phyloP scores from a whole-genome alignment of 2,888 invertebrate species.

The Pristionchus japonicus region DNA sequence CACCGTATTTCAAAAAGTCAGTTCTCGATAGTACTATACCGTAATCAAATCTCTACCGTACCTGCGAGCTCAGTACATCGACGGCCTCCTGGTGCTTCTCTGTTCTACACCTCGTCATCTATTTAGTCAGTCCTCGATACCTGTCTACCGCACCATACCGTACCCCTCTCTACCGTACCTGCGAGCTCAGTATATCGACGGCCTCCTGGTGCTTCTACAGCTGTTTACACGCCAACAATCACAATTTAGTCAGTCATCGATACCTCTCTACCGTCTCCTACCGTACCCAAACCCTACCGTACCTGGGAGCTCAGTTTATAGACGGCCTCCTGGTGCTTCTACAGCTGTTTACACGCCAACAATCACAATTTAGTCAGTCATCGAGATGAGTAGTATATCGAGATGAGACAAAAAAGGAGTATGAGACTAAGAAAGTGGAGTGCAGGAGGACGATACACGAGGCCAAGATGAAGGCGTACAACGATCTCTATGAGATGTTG shows the following conservation, averaged over 20 bases:
- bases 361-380: no score
- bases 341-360: slow-evolving; percentile 86
- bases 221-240: slow-evolving; percentile 86
- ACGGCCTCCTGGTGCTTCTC: slow-evolving; percentile 88
- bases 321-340: slow-evolving; percentile 87
- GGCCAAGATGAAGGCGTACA: no score
- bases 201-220: slow-evolving; percentile 89
- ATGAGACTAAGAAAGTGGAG: no score
- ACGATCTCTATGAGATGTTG: no score
- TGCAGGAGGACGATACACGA: no score
- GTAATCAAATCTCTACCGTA: slow-evolving; percentile 53
- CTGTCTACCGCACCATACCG: not conserved
- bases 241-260: not conserved
- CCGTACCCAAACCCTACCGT: no score
- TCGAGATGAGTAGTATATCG: no score
- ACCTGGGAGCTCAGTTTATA: slow-evolving; percentile 85
- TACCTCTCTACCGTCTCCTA: not conserved
- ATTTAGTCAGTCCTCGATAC: not conserved
- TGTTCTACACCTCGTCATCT: slow-evolving; percentile 86
- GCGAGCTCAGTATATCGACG: slow-evolving; percentile 85
- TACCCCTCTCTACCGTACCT: slow-evolving; percentile 76
- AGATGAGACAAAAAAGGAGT: no score
- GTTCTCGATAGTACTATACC: not conserved
- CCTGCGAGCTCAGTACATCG: slow-evolving; percentile 85
- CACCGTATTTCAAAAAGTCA: no score